Evolutionary conservation across 2,888 invertebrate genomes (phyloP).

Genomic region (Tipula lateralis): DNA sequence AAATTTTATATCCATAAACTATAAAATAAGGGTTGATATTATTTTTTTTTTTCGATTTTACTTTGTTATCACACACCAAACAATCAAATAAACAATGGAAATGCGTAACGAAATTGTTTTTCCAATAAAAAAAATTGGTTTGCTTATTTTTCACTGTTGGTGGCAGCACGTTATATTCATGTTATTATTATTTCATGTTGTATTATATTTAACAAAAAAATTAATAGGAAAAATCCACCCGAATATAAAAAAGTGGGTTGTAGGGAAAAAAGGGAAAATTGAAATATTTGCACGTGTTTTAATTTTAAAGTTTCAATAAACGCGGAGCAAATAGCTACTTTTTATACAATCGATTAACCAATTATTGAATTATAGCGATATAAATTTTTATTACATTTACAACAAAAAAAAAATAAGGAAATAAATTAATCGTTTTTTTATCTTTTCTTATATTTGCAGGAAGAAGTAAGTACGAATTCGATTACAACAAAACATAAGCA

Average conservation of each 20-base stretch:
- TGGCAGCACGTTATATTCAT: background rate
- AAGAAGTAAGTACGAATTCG: background rate
- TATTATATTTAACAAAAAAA: background rate
- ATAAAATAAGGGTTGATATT: background rate
- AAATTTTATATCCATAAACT: background rate
- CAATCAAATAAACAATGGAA: background rate
- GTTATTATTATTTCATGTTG: background rate
- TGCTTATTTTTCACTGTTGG: background rate
- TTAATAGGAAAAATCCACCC: background rate
- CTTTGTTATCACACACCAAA: background rate
- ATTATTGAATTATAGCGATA: slow-evolving; percentile 12
- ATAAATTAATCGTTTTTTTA: background rate
- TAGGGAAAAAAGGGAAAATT: background rate
- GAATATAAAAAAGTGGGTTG: background rate
- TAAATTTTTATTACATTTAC: background rate
- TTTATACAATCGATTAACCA: background rate
- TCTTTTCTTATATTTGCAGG: slow-evolving; percentile 11
- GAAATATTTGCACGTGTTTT: slow-evolving; percentile 9
- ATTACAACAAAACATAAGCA: background rate
- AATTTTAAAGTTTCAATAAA: slow-evolving; percentile 8
- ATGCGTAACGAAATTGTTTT: slow-evolving; percentile 5
- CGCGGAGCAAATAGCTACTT: background rate
- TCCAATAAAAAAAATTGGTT: background rate
- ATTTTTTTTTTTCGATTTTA: background rate
- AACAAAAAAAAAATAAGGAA: background rate